phyloP scores from a whole-genome alignment of 2,888 invertebrate species.

The Mayetiola destructor region DNA sequence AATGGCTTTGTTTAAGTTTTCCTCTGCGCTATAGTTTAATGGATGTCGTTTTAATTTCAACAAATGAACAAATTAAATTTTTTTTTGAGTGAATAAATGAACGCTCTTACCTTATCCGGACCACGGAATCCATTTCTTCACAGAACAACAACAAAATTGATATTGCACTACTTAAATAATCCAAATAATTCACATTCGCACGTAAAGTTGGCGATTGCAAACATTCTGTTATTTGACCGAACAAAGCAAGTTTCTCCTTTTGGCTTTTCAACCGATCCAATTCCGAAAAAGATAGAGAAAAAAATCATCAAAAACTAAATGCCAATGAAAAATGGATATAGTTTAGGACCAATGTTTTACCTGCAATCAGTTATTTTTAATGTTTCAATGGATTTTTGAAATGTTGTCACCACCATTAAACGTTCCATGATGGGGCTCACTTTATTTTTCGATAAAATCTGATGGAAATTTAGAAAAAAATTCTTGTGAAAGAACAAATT shows the following conservation, averaged over 20 bases:
- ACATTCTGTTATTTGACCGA: constrained; percentile 56
- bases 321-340: constrained; percentile 7
- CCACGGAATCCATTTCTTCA: constrained; percentile 63
- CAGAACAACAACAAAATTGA: constrained; percentile 55
- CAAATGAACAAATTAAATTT: too few species aligned
- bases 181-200: constrained; percentile 44
- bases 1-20: constrained; percentile 64
- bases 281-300: too few species aligned
- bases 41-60: too few species aligned
- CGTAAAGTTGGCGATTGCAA: constrained; percentile 37
- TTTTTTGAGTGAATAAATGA: too few species aligned
- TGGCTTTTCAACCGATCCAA: constrained; percentile 48
- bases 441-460: constrained; percentile 28
- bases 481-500: too few species aligned
- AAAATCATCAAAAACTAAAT: too few species aligned
- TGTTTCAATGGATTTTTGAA: constrained; percentile 30
- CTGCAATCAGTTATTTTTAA: constrained; percentile 35
- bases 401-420: constrained; percentile 25
- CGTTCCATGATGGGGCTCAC: constrained; percentile 22
- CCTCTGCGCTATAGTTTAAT: constrained; percentile 45
- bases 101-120: constrained; percentile 51
- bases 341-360: constrained; percentile 22
- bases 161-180: constrained; percentile 52
- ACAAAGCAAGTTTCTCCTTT: constrained; percentile 61
- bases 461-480: too few species aligned